phyloP scores from a whole-genome alignment of 1,140 invertebrate species.

The Xylocopa sonorina region DNA sequence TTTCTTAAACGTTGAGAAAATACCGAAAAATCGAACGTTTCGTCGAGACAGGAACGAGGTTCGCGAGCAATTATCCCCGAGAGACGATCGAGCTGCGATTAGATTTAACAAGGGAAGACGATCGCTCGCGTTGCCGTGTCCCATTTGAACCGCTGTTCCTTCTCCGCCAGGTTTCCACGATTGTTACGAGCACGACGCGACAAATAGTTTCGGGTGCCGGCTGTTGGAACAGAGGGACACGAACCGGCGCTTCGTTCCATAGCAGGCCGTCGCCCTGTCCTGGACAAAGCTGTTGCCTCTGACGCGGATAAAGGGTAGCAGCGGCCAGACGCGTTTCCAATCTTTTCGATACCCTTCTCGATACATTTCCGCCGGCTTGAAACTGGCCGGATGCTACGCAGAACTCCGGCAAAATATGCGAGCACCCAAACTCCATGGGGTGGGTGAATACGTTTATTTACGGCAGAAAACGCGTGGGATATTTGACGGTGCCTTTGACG shows the following conservation, averaged over 20 bases:
- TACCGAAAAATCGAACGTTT: too few relatives aligned
- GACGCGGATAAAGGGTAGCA: constrained; percentile 19
- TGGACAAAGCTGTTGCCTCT: constrained; percentile 19
- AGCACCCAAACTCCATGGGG: not conserved
- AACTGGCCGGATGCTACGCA: not conserved
- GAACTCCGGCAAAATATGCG: not conserved
- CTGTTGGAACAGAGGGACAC: constrained; percentile 16
- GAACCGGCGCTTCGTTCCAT: constrained; percentile 8
- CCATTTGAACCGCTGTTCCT: not conserved
- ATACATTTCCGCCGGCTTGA: not conserved
- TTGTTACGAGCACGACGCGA: constrained; percentile 13
- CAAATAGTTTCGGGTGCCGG: constrained; percentile 22
- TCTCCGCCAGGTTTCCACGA: constrained; percentile 2
- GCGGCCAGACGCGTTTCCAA: not conserved
- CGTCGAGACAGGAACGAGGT: too few relatives aligned
- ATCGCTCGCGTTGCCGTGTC: not conserved
- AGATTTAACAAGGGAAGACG: constrained; percentile 4
- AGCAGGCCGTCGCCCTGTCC: not conserved
- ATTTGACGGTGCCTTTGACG: constrained; percentile 8
- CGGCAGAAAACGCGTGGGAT: constrained; percentile 5
- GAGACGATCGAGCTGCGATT: not conserved
- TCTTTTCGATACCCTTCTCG: constrained; percentile 6
- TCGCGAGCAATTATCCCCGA: not conserved
- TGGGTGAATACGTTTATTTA: not conserved
- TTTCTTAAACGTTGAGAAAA: too few relatives aligned